Percentiles rank a stretch among this genome's conserved stretches.
These are phyloP conservation scores for Limnephilus lunatus DNA, from an alignment of 2,888 invertebrate genomes.

Conservation along the genomic window DNA sequence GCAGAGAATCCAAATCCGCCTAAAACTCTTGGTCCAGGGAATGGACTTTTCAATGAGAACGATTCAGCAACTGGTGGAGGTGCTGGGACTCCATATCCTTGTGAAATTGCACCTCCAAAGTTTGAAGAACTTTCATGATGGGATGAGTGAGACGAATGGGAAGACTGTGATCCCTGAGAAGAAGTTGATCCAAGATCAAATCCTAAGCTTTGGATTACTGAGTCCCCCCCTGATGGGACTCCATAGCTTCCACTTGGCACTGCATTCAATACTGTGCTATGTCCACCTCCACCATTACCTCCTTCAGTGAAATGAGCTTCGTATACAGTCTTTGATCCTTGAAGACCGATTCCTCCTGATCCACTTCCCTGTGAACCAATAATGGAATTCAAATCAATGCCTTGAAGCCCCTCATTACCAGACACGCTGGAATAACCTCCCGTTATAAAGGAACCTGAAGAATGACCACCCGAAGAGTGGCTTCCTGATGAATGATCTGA, in stretches of 20 bases:
- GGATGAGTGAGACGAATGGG: constrained; percentile 40
- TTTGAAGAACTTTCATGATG: constrained; percentile 19
- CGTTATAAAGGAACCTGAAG: constrained; percentile 57
- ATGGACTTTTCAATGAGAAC: constrained; percentile 71
- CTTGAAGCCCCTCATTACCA: constrained; percentile 65
- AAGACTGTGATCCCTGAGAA: background rate
- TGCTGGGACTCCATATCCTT: constrained; percentile 69
- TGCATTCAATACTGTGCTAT: constrained; percentile 67
- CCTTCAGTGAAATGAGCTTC: constrained; percentile 76
- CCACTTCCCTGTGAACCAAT: constrained; percentile 65
- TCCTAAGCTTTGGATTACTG: constrained; percentile 73
- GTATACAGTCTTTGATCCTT: constrained; percentile 72
- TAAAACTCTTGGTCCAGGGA: constrained; percentile 72
- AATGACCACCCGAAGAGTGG: constrained; percentile 66
- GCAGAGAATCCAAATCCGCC: constrained; percentile 68
- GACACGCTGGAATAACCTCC: constrained; percentile 64
- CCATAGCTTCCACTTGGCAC: constrained; percentile 61
- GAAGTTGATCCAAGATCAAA: constrained; percentile 68
- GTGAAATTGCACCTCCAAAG: constrained; percentile 67
- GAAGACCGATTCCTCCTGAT: constrained; percentile 64
- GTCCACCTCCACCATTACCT: constrained; percentile 66
- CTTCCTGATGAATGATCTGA: constrained; percentile 8
- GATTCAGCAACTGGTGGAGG: constrained; percentile 73
- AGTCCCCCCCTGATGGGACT: constrained; percentile 62
- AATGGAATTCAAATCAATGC: constrained; percentile 66